phyloP scores from a whole-genome alignment of 2,888 invertebrate genomes.

The Chaetogeoica ovagalla region DNA sequence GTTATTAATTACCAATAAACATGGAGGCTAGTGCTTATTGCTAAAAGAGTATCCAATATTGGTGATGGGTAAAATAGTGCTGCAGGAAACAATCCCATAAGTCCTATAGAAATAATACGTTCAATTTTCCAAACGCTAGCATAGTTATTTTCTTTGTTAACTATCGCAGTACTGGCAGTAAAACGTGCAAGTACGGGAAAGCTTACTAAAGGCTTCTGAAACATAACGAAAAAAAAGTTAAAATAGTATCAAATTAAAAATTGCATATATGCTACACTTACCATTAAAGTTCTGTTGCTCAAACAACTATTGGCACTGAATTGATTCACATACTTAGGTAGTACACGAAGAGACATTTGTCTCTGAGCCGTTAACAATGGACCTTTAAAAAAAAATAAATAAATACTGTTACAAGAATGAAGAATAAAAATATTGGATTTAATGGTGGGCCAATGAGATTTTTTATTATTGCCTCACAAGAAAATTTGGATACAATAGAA shows the following conservation, averaged over 20 bases:
- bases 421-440: too few species aligned
- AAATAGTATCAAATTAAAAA: not conserved
- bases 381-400: slow-evolving; percentile 1
- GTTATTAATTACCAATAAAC: slow-evolving; percentile 33
- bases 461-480: too few species aligned
- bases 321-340: not conserved
- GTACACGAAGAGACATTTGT: not conserved
- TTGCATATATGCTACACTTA: not conserved
- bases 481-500: too few species aligned
- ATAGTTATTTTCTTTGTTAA: slow-evolving; percentile 12
- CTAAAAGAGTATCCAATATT: slow-evolving; percentile 32
- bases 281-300: not conserved
- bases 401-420: not conserved
- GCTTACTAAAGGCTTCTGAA: slow-evolving; percentile 28
- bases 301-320: not conserved
- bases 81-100: slow-evolving; percentile 42
- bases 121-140: slow-evolving; percentile 29
- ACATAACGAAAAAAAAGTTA: not conserved
- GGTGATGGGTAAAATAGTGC: slow-evolving; percentile 33
- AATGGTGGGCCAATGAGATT: too few species aligned
- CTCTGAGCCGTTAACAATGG: not conserved
- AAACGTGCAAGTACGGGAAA: slow-evolving; percentile 30
- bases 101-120: slow-evolving; percentile 41
- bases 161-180: slow-evolving; percentile 3
- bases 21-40: slow-evolving; percentile 21